These are phyloP conservation scores for Chymomyza fuscimana DNA, from an alignment of 2,888 invertebrate species.

Conservation along the genomic window DNA sequence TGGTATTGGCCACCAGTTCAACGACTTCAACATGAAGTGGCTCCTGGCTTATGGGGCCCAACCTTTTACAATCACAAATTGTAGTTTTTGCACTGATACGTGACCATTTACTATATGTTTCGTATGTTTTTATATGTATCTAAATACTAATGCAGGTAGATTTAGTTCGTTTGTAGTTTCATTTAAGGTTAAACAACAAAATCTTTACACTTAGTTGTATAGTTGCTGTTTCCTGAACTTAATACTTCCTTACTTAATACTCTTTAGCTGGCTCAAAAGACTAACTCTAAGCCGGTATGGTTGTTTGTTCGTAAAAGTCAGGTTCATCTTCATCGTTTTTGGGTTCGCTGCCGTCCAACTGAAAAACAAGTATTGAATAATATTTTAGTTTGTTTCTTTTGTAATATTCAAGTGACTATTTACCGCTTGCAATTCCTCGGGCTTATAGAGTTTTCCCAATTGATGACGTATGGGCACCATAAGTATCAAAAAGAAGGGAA, in stretches of 20 bases:
- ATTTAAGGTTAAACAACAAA: conserved; percentile 50
- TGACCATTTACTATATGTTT: not conserved
- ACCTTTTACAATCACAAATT: conserved; percentile 2
- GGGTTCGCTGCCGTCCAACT: conserved; percentile 93
- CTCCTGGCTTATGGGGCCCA: not conserved
- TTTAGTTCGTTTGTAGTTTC: conserved; percentile 67
- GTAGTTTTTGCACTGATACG: conserved; percentile 1
- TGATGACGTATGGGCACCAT: conserved; percentile 93
- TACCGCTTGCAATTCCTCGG: conserved; percentile 91
- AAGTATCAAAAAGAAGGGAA: conserved; percentile 95
- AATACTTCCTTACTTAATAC: not conserved
- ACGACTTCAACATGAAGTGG: not conserved
- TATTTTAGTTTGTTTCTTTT: not conserved
- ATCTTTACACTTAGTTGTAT: not conserved
- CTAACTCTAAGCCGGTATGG: conserved; percentile 85
- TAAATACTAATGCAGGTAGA: conserved; percentile 72
- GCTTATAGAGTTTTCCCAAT: conserved; percentile 87
- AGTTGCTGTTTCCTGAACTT: conserved; percentile 19
- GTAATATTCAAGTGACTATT: conserved; percentile 73
- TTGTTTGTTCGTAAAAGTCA: conserved; percentile 96
- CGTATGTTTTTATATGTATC: conserved; percentile 32
- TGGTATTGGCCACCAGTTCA: not conserved
- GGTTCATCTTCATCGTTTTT: conserved; percentile 93
- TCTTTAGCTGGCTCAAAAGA: not conserved
- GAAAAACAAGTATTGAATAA: conserved; percentile 50